These are phyloP conservation scores for Neodon shergylaensis DNA, from an alignment of 2,113 vertebrate genomes.

Conservation along the genomic window DNA sequence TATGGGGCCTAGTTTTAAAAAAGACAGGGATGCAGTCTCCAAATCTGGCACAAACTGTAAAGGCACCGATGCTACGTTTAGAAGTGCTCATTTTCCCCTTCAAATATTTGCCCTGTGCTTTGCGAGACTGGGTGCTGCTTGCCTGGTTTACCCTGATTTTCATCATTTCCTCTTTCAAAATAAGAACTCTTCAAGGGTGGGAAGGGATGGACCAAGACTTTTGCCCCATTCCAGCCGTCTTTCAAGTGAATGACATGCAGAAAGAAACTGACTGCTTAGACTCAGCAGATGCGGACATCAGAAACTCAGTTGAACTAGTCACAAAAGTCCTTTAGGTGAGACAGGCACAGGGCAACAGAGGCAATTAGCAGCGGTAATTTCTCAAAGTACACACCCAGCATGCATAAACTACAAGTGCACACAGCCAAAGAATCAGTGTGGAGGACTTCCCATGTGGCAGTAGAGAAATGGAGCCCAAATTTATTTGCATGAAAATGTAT, in stretches of 20 bases:
- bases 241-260: neutral
- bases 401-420: neutral
- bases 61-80: constrained; percentile 25
- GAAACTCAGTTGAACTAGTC: neutral
- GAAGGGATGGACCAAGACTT: constrained; percentile 24
- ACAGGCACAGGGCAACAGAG: neutral
- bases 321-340: neutral
- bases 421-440: neutral
- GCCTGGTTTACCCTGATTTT: constrained; percentile 46
- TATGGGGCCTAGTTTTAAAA: constrained; percentile 41
- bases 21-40: constrained; percentile 41
- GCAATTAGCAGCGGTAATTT: neutral
- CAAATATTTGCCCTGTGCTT: constrained; percentile 63
- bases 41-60: constrained; percentile 37
- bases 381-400: neutral
- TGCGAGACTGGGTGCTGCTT: constrained; percentile 12
- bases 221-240: neutral
- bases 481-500: constrained; percentile 54
- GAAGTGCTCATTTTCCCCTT: constrained; percentile 39
- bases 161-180: constrained; percentile 49
- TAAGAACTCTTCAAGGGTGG: constrained; percentile 16
- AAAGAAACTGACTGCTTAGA: neutral
- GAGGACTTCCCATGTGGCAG: neutral
- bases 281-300: too few relatives aligned
- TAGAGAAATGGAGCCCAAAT: neutral